Base-by-base conservation (phyloP, 2,113 vertebrate genomes). In the Rallus limicola region DNA sequence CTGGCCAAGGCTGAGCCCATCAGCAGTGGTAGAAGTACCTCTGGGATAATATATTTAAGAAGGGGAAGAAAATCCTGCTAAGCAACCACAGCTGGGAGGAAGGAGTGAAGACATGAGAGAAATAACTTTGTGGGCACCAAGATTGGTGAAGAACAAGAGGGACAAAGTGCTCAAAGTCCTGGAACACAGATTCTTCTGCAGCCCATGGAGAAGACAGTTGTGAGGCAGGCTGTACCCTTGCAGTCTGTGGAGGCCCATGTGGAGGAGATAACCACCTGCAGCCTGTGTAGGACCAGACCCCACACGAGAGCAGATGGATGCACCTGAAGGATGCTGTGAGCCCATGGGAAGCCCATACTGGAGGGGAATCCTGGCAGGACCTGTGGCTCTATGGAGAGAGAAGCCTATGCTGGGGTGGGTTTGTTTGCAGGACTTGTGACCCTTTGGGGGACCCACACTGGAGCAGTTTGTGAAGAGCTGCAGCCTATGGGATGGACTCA, bases 111-210 rank as follows among this genome's bases (percentile, higher is more conserved):
- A 19, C 16, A 31, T 38, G 44, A 25, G 17, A 50, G 50, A 17
- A 79, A 5, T 4, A 33, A 3, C 26, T 3, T 2, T 69, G 24
- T 24, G 24, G 62, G n/a, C 50, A 5, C 11, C 10, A 13, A 40
- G 13, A 23, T 33, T 6, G 28, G 34, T 63, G 69, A 4, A 29
- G 48, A 46, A 46, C 44, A 18, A 13, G 1, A 5, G 13, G 18
- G 9, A 50, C 4, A 5, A 53, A 12, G 5, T 69, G 24, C 13
- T 60, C 4, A 0, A 1, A 2, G 3, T 5, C 3, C 10, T 2
- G 0, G 29, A 78, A 48, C 36, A 72, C 23, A 63, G 38, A 55
- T 23, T 86, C 10, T 5, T 7, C 6, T 36, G 53, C 34, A 53
- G 48, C 15, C 26, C 0, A 0, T 26, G 12, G 17, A 28, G 28